Base-by-base conservation (phyloP, 2,113 vertebrate species). In the Phoxinus phoxinus region DNA sequence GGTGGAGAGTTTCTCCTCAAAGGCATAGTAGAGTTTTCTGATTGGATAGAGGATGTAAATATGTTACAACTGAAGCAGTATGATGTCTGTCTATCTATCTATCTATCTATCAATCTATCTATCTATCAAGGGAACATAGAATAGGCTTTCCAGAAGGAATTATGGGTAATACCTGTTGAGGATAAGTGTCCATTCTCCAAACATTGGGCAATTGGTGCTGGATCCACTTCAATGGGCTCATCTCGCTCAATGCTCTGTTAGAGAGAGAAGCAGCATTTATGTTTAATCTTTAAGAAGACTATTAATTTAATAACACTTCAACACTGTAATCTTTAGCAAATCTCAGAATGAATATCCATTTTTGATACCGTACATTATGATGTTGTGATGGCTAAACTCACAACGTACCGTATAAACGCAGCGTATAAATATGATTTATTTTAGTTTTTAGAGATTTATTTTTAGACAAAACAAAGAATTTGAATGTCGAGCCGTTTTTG, bases 141-240 rank as follows among this genome's bases (percentile, higher is more conserved):
- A 71, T 7, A 71, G 15, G 44, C 5, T 41, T 58, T 79, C 1
- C 48, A 79, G 10, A 80, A 25, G 37, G 1, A 48, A 35, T 27
- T 21, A 74, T 69, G 25, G 23, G 15, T 30, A 32, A 83, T 90
- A 94, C 94, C 95, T 91, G 92, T 72, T 48, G 84, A 2, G 8
- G 89, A 73, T 35, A 88, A n/a, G 61, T 94, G 93, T 81, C 95
- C 94, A 58, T 95, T 95, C 83, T 94, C 91, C 87, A 93, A 88
- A 13, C 84, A 88, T 32, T 88, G 72, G 23, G 89, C 69, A 37
- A 84, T 35, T 1, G 91, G 91, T 51, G 82, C 41, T 19, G 88
- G 89, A 86, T 95, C 95, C 32, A 95, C 92, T 44, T 95, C 94
- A 35, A 93, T 95, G 6, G 94, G 94, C 82, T 95, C 95, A 77